phyloP scores from a whole-genome alignment of 2,888 invertebrate species.

The Mallateleia sp. region DNA sequence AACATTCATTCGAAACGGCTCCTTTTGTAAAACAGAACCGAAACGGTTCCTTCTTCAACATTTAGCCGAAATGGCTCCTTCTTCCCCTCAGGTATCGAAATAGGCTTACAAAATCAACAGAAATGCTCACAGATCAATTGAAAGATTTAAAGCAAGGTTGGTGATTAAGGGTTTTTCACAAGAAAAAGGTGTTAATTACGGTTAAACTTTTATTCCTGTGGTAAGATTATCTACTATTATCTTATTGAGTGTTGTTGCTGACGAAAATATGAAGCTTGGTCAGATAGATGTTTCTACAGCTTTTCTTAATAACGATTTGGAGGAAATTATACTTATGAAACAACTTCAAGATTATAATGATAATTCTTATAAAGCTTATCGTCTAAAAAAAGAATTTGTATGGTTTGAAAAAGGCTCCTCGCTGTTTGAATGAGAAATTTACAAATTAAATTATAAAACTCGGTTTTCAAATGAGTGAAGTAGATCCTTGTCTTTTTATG shows the following conservation, averaged over 20 bases:
- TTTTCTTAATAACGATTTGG: conserved; percentile 42
- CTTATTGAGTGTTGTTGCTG: conserved; percentile 39
- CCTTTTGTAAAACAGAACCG: too few relatives aligned
- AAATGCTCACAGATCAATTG: conserved; percentile 45
- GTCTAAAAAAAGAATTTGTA: conserved; percentile 45
- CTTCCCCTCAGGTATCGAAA: too few relatives aligned
- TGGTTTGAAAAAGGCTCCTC: conserved; percentile 52
- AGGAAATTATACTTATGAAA: conserved; percentile 52
- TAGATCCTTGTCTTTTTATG: conserved; percentile 56
- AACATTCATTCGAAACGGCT: too few relatives aligned
- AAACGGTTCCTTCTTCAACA: too few relatives aligned
- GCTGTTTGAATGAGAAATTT: conserved; percentile 49
- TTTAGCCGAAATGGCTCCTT: too few relatives aligned
- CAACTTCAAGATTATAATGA: conserved; percentile 45
- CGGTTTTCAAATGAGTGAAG: conserved; percentile 37
- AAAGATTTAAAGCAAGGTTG: conserved; percentile 51
- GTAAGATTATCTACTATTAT: conserved; percentile 40
- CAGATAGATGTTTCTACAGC: conserved; percentile 63
- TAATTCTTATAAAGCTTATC: conserved; percentile 38
- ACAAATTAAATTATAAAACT: conserved; percentile 16
- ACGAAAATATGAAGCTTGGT: conserved; percentile 31
- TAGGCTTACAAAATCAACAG: conserved; percentile 80
- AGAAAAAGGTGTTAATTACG: conserved; percentile 48
- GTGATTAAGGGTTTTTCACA: conserved; percentile 47
- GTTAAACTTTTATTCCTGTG: conserved; percentile 61